Evolutionary conservation across 2,797 vertebrate species (phyloP).

Genomic region (Lutjanus campechanus): DNA sequence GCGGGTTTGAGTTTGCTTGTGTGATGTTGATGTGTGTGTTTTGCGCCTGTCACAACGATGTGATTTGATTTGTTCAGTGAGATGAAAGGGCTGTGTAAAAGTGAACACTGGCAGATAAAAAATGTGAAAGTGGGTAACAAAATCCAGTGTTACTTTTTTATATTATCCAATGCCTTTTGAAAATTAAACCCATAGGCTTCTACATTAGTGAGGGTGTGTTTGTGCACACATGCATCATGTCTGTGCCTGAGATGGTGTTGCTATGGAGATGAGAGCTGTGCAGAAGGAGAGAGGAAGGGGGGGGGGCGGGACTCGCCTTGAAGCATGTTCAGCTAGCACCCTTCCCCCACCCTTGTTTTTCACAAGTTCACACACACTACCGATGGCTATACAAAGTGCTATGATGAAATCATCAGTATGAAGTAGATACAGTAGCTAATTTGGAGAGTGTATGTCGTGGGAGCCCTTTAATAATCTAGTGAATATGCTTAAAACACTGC

Average conservation of each 20-base stretch:
- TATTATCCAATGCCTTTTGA: conserved; percentile 13
- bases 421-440: conserved; percentile 11
- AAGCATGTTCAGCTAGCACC: conserved; percentile 70
- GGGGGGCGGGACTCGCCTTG: conserved; percentile 59
- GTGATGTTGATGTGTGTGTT: conserved; percentile 2
- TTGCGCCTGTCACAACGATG: background rate
- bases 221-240: conserved; percentile 46
- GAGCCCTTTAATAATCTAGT: conserved; percentile 63
- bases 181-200: conserved; percentile 30
- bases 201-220: conserved; percentile 22
- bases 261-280: conserved; percentile 74
- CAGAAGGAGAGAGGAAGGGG: conserved; percentile 60
- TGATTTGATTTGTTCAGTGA: conserved; percentile 5
- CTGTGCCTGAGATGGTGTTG: conserved; percentile 70
- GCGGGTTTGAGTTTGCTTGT: conserved; percentile 11
- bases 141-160: conserved; percentile 11
- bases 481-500: conserved; percentile 40
- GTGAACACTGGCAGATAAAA: background rate
- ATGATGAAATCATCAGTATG: conserved; percentile 7
- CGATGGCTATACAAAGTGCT: conserved; percentile 5
- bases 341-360: conserved; percentile 66
- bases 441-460: conserved; percentile 18
- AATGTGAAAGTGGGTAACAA: conserved; percentile 5
- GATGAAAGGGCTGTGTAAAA: conserved; percentile 10
- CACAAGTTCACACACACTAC: conserved; percentile 6